phyloP scores from a whole-genome alignment of 2,113 vertebrate species.

The Anoura caudifer region DNA sequence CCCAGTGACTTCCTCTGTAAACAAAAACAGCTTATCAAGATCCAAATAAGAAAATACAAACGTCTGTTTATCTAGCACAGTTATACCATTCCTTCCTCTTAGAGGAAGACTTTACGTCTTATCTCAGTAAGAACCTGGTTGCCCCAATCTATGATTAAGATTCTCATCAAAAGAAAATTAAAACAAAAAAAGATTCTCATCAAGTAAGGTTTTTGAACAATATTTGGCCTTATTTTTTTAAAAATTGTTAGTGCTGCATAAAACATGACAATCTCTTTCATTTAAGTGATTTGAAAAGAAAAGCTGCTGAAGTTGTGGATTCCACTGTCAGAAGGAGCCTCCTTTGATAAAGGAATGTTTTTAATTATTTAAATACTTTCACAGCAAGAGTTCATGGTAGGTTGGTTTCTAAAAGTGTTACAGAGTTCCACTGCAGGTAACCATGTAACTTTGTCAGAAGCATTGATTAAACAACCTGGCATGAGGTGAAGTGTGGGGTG shows the following conservation, averaged over 20 bases:
- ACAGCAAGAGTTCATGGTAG: slow-evolving; percentile 76
- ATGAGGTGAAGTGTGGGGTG: not conserved
- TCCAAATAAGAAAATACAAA: slow-evolving; percentile 35
- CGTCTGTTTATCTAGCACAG: not conserved
- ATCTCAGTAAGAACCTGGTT: not conserved
- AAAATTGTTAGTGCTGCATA: not conserved
- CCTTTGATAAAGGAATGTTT: slow-evolving; percentile 82
- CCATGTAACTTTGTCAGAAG: slow-evolving; percentile 27
- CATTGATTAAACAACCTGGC: slow-evolving; percentile 49
- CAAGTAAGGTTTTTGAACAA: slow-evolving; percentile 1
- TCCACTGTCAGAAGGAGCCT: slow-evolving; percentile 72
- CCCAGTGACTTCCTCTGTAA: slow-evolving; percentile 53
- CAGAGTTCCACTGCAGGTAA: slow-evolving; percentile 45
- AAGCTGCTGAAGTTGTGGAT: slow-evolving; percentile 80
- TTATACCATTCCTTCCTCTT: not conserved
- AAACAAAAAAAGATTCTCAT: slow-evolving; percentile 51
- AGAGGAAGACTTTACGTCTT: not conserved
- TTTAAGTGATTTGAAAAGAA: slow-evolving; percentile 79
- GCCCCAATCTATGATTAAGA: not conserved
- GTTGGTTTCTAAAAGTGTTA: slow-evolving; percentile 73
- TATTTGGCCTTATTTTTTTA: not conserved
- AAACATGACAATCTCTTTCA: slow-evolving; percentile 66
- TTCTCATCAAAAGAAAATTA: slow-evolving; percentile 44
- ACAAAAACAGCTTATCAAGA: slow-evolving; percentile 43
- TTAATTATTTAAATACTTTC: slow-evolving; percentile 83